Evolutionary conservation across 2,113 vertebrate species (phyloP), one percentile per base, ranked within the genome.

Genomic region (Sitta europaea): DNA sequence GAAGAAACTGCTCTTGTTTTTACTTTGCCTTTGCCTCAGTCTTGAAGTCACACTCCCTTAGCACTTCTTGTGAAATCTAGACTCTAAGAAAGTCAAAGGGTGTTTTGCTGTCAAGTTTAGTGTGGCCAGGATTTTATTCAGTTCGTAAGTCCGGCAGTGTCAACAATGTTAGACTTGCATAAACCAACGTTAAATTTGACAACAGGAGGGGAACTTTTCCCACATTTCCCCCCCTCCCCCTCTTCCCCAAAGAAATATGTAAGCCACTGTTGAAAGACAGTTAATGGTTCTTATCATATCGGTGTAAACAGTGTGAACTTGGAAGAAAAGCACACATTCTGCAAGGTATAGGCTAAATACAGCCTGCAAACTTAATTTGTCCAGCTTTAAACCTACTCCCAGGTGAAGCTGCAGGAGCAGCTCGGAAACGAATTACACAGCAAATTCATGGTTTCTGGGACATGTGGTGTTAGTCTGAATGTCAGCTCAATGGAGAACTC

Each of bases 11-110:
- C 65, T 88, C 43, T 65, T 85, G 53, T 59, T 88, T 88, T 86
- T 77, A 31, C 35, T 92, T 94, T 84, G 82, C 81, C 74, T 96
- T 96, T 96, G 82, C 75, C 92, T 96, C 91, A 86, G 82, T 86
- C 87, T 84, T 86, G 38, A 55, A 71, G 86, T 48, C 51, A 59
- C 43, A 63, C 16, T 90, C 72, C 51, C 48, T 83, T 42, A 88
- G 65, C 48, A 14, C 53, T 59, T 67, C 24, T 96, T 94, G 88
- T 81, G 93, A 96, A 97, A 95, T 90, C 51, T 47, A 63, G 55
- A 31, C n/a, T 74, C 40, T 81, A 27, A 33, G 81, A 51, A 83
- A 91, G 55, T 73, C 71, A 47, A 21, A 0, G 14, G 87, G 71
- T 94, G 38, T 76, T 90, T 92, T 96, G 88, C 74, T 85, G 86